Conservation (phyloP, 2,113 vertebrate genomes). For the crab-eating macaque (Macaca fascicularis) region DNA sequence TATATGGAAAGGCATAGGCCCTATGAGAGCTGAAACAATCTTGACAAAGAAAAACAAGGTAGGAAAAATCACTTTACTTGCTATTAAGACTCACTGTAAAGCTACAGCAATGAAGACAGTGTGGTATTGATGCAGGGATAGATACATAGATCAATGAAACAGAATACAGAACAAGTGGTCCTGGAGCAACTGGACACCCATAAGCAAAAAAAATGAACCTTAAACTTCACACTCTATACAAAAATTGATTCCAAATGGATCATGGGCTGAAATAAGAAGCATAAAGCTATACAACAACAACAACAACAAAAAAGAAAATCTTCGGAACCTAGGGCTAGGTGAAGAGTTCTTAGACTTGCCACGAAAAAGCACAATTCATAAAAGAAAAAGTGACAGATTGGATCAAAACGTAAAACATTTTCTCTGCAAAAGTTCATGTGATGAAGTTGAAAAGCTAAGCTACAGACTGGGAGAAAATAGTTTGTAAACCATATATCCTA, state of each 20-base stretch:
- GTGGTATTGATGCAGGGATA: neutral
- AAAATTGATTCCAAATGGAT: neutral
- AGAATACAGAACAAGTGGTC: neutral
- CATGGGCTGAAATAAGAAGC: neutral
- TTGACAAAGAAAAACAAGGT: neutral
- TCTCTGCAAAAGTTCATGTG: neutral
- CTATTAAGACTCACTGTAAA: neutral
- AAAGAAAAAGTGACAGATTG: neutral
- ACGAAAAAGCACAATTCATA: neutral
- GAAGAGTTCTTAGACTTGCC: neutral
- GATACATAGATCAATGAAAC: neutral
- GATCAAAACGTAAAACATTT: conserved; percentile 3
- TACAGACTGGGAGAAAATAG: neutral
- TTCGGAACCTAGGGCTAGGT: neutral
- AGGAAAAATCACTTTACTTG: neutral
- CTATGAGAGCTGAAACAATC: neutral
- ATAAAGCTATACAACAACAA: neutral
- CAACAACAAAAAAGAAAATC: neutral
- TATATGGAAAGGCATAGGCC: neutral
- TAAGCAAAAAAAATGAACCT: neutral
- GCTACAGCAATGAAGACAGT: neutral
- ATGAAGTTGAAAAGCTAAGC: neutral
- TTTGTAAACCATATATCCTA: neutral
- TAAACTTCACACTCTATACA: neutral
- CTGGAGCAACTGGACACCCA: neutral